Percentiles rank a stretch among this genome's conserved stretches.
Conservation (phyloP, 2,113 vertebrate species). For the Pseudopodoces humilis region DNA sequence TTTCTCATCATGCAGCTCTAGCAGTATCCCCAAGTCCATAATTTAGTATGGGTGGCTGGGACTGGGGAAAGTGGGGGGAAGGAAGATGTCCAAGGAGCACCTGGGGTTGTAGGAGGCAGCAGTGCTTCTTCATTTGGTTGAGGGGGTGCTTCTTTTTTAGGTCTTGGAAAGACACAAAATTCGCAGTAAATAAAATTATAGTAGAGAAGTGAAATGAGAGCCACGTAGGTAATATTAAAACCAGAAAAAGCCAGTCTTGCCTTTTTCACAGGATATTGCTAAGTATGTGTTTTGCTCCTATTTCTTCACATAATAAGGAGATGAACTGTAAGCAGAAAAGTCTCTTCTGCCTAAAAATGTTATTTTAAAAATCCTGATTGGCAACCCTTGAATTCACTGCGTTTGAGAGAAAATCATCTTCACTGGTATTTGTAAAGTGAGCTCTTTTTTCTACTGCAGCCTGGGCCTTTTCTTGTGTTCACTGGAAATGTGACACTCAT, state of each 20-base stretch:
- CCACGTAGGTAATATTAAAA: background rate
- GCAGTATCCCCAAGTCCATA: background rate
- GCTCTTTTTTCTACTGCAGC: background rate
- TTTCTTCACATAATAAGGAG: background rate
- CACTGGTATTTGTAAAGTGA: background rate
- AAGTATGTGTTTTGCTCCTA: background rate
- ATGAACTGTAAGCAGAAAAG: background rate
- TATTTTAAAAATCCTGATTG: background rate
- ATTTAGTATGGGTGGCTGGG: background rate
- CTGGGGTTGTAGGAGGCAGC: background rate
- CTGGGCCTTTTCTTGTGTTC: background rate
- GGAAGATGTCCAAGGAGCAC: background rate
- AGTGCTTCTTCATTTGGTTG: background rate
- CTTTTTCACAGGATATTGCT: background rate
- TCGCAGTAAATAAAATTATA: background rate
- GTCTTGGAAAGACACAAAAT: background rate
- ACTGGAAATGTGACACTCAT: slow-evolving; percentile 17
- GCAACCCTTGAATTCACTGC: background rate
- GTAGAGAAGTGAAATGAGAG: background rate
- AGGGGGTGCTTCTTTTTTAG: background rate
- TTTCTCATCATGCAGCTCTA: background rate
- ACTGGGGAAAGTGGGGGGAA: background rate
- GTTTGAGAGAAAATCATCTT: background rate
- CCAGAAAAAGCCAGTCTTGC: background rate
- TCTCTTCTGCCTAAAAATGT: background rate